A percentile compares a stretch with the other conserved stretches of the same genome.
Conservation (phyloP, 2,797 vertebrate genomes). For the Brachyrhaphis roseni region DNA sequence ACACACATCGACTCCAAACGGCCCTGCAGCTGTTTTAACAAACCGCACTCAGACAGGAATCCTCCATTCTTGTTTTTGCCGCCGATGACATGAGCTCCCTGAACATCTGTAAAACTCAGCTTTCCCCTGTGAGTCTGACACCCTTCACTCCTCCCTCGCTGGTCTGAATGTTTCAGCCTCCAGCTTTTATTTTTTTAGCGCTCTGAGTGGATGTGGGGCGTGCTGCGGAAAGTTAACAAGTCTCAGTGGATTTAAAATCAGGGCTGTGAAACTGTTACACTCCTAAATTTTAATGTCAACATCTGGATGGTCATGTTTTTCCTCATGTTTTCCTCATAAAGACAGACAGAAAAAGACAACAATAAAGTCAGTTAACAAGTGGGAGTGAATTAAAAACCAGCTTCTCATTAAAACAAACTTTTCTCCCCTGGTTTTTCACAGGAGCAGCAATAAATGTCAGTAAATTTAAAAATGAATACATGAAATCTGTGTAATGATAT, state of each 20-base stretch:
- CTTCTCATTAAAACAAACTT: no score
- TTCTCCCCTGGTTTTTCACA: no score
- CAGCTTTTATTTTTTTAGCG: neutral
- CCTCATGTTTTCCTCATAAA: neutral
- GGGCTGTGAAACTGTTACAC: slow-evolving; percentile 30
- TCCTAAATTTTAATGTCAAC: slow-evolving; percentile 23
- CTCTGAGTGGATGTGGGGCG: slow-evolving; percentile 10
- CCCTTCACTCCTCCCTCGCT: slow-evolving; percentile 14
- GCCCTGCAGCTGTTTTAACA: slow-evolving; percentile 58
- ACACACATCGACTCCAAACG: slow-evolving; percentile 21
- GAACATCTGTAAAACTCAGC: slow-evolving; percentile 51
- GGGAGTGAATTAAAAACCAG: no score
- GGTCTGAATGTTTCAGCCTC: neutral
- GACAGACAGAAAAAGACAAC: no score
- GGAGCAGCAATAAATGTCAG: no score
- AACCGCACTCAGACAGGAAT: slow-evolving; percentile 30
- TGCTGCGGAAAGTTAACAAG: slow-evolving; percentile 1
- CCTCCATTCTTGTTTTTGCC: slow-evolving; percentile 24
- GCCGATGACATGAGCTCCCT: slow-evolving; percentile 29
- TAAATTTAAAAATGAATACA: no score
- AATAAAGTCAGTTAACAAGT: no score
- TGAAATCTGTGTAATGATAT: no score
- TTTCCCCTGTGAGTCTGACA: slow-evolving; percentile 46
- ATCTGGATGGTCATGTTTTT: neutral
- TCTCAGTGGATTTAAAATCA: slow-evolving; percentile 33